Evolutionary conservation across 2,113 vertebrate genomes (phyloP).

Genomic region (Malaclemys terrapin): DNA sequence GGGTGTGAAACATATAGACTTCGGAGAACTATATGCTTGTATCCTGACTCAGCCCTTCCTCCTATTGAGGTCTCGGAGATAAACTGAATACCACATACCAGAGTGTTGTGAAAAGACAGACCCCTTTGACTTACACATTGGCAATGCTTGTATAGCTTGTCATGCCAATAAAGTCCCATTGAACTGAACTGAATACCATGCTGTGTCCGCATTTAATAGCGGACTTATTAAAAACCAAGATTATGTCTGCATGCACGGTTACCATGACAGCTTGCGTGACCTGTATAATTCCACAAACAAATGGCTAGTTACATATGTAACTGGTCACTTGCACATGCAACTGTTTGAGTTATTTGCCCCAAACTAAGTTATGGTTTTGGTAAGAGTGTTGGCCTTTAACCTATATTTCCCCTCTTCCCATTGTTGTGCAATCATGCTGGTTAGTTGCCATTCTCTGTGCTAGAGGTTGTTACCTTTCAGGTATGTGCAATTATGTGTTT

Average conservation of each 20-base stretch:
- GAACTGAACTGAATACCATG: not conserved
- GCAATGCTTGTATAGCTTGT: not conserved
- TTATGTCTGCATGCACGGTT: not conserved
- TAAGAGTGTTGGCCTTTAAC: not conserved
- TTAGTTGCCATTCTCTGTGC: not conserved
- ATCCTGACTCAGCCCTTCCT: not conserved
- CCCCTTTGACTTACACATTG: not conserved
- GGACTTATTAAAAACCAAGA: not conserved
- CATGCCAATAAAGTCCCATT: rapidly evolving
- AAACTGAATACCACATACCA: not conserved
- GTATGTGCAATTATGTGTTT: not conserved
- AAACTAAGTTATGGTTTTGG: not conserved
- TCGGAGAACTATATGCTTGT: not conserved
- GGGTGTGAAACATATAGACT: not conserved
- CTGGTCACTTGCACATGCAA: not conserved
- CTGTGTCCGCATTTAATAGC: not conserved
- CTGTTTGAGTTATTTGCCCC: not conserved
- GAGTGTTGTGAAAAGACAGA: not conserved
- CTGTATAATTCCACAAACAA: not conserved
- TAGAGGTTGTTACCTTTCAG: not conserved
- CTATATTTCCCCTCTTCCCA: not conserved
- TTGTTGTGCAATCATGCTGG: not conserved
- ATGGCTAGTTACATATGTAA: not conserved
- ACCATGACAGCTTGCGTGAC: not conserved
- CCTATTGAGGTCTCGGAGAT: not conserved